A percentile compares a stretch with the other conserved stretches of the same genome.
Conservation (phyloP, 2,797 vertebrate species). For the Pseudopleuronectes americanus region DNA sequence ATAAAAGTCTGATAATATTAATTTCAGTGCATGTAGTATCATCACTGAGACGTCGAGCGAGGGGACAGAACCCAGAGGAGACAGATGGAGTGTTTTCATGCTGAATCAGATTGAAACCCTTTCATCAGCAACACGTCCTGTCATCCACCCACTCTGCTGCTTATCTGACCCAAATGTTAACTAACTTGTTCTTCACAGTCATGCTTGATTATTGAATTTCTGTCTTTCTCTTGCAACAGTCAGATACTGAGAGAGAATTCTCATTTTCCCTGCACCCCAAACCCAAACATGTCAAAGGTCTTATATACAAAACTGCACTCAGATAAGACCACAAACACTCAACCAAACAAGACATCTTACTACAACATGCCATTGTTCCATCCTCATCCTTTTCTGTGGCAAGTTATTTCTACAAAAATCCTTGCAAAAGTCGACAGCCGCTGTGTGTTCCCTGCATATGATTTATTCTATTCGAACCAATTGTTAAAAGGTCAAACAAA, state of each 20-base stretch:
- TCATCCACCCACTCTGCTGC: constrained; percentile 61
- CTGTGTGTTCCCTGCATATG: neutral
- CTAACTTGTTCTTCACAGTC: constrained; percentile 41
- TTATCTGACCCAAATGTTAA: constrained; percentile 62
- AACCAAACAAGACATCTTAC: too few relatives aligned
- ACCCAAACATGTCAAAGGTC: constrained; percentile 1
- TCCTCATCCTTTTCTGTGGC: too few relatives aligned
- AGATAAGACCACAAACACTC: neutral
- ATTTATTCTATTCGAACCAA: neutral
- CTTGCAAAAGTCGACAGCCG: neutral
- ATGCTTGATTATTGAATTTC: constrained; percentile 24
- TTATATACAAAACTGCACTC: too few relatives aligned
- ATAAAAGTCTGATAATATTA: neutral
- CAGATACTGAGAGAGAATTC: neutral
- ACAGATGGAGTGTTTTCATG: constrained; percentile 67
- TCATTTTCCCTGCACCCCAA: neutral
- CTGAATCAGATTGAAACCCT: constrained; percentile 63
- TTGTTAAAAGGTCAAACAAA: constrained; percentile 20
- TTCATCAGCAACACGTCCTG: constrained; percentile 58
- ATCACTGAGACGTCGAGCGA: constrained; percentile 6
- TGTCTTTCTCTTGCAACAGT: constrained; percentile 9
- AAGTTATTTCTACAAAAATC: neutral
- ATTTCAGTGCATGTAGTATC: constrained; percentile 19
- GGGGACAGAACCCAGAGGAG: constrained; percentile 26
- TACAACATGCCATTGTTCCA: too few relatives aligned